Evolutionary conservation across 2,888 invertebrate species (phyloP), one percentile per base, ranked within the genome.

Genomic region (Myopa tessellatipennis): DNA sequence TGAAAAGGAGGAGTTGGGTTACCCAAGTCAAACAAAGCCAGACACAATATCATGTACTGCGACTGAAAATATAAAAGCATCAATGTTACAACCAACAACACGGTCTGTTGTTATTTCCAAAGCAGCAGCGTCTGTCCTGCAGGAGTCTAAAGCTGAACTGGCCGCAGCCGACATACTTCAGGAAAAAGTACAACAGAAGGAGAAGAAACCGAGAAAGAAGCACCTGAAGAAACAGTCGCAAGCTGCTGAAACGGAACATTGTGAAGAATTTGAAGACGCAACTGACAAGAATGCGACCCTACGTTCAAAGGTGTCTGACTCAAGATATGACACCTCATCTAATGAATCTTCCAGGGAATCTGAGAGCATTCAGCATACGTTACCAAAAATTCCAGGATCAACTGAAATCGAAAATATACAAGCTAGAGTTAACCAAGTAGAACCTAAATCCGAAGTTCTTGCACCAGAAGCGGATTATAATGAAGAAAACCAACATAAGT

Each of bases 1-100:
- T 8, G 84, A 82, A 70, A 26, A n/a, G 4, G 74, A 78, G 5
- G 40, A 61, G 10, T 45, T 78, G 5, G 74, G 73, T 10, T 72
- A 63, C 6, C 74, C 73, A 74, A 72, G 71, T 18, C 79, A 73
- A 58, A 52, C 26, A 58, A 50, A 36, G 10, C 1, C 34, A 36
- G 76, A 74, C 2, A 36, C 55, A 55, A 55, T 8, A 5, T 4
- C 34, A 63, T n/a, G 1, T 12, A 45, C 38, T 10, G n/a, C 18
- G 60, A 18, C 0, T n/a, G 26, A 61, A 14, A 26, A 7, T 14
- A 45, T 55, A n/a, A 1, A 55, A 8, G 1, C 55, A 16, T 6
- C n/a, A 55, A 55, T 55, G n/a, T 10, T n/a, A 70, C 38, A 52
- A 55, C 55, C 70, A 12, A 70, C 12, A 16, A 40, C 73, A 40